Percentiles rank a stretch among this genome's conserved stretches.
Conservation (phyloP, 2,797 vertebrate species). For the Sebastes trivittatus region DNA sequence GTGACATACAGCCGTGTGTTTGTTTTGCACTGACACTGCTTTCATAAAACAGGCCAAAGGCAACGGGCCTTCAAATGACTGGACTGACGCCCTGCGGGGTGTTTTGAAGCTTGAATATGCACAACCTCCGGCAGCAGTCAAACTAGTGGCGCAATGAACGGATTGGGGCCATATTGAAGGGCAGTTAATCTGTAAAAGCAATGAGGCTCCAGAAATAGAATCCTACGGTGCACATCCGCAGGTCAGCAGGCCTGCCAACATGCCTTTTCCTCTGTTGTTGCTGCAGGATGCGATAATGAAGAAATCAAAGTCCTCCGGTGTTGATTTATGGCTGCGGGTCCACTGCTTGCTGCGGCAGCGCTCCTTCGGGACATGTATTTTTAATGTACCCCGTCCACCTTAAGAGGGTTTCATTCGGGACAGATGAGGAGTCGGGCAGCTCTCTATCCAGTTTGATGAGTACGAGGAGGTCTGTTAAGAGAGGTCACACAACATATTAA, state of each 20-base stretch:
- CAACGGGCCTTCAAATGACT: conserved; percentile 22
- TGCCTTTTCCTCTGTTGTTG: conserved; percentile 41
- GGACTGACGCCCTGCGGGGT: neutral
- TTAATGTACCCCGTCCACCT: conserved; percentile 59
- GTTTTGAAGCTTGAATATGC: conserved; percentile 46
- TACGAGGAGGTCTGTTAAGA: conserved; percentile 57
- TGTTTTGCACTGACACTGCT: neutral
- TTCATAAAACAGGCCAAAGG: conserved; percentile 19
- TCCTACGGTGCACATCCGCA: conserved; percentile 36
- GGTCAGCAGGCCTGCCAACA: conserved; percentile 46
- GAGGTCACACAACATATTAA: conserved; percentile 58
- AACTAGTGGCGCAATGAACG: conserved; percentile 41
- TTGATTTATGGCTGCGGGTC: conserved; percentile 63
- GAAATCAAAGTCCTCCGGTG: conserved; percentile 59
- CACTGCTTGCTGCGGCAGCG: conserved; percentile 21
- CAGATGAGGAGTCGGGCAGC: conserved; percentile 22
- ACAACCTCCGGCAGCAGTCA: conserved; percentile 44
- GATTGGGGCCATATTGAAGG: conserved; percentile 67
- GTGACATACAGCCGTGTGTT: neutral
- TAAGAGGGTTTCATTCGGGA: conserved; percentile 42
- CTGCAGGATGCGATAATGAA: conserved; percentile 52
- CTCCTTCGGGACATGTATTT: conserved; percentile 62
- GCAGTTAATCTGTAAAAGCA: conserved; percentile 71
- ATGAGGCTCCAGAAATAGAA: conserved; percentile 67
- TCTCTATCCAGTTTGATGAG: conserved; percentile 6